These are phyloP conservation scores for Ascaphus truei DNA, from an alignment of 2,113 vertebrate genomes.

Conservation along the genomic window DNA sequence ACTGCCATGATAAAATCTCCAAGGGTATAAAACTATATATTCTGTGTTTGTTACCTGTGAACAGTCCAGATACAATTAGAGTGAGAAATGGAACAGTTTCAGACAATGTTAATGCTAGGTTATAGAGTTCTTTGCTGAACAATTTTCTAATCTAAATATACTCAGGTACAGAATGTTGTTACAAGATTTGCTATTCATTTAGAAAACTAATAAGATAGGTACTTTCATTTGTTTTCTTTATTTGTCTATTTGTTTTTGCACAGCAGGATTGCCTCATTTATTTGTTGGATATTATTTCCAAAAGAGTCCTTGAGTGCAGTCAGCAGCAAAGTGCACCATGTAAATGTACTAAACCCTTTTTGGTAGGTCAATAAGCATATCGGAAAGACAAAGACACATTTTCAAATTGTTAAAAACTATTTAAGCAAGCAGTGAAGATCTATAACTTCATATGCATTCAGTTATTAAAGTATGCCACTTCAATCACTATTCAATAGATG, in stretches of 20 bases:
- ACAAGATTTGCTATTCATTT: conserved; percentile 34
- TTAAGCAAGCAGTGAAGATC: not conserved
- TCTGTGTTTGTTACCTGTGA: not conserved
- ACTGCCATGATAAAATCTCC: not conserved
- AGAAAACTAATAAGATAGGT: conserved; percentile 37
- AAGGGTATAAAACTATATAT: not conserved
- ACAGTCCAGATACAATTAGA: conserved; percentile 26
- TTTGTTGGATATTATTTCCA: conserved; percentile 34
- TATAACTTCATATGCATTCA: not conserved
- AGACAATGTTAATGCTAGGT: conserved; percentile 25
- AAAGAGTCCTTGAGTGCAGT: conserved; percentile 25
- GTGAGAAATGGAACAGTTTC: conserved; percentile 21
- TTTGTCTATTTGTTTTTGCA: conserved; percentile 33
- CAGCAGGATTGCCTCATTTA: conserved; percentile 29
- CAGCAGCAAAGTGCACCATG: conserved; percentile 25
- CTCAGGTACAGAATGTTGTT: conserved; percentile 32
- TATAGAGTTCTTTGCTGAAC: conserved; percentile 32
- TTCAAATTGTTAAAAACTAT: no score
- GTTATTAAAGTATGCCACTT: not conserved
- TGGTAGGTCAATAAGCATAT: conserved; percentile 11
- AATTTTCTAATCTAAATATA: conserved; percentile 36
- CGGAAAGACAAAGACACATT: no score
- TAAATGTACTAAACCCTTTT: conserved; percentile 15
- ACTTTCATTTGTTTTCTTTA: conserved; percentile 35
- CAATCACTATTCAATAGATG: no score